phyloP scores from a whole-genome alignment of 2,888 invertebrate species.

The Choristoneura rosaceana region DNA sequence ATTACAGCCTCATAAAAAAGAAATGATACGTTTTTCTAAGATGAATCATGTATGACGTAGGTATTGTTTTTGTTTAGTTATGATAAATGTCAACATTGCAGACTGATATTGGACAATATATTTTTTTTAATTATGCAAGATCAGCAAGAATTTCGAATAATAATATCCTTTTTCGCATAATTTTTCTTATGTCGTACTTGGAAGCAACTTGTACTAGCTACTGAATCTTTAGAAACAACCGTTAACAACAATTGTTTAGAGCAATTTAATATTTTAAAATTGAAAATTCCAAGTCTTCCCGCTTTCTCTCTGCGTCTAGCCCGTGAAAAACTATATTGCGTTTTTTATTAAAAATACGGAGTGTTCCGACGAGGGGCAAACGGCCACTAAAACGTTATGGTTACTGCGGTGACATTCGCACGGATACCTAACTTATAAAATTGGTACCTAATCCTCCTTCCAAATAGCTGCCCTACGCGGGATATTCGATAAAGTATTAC shows the following conservation, averaged over 20 bases:
- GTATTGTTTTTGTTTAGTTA: no score
- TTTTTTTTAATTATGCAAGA: no score
- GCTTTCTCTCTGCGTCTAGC: constrained; percentile 56
- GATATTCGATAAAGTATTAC: constrained; percentile 62
- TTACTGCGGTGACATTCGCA: constrained; percentile 80
- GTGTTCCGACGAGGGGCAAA: constrained; percentile 79
- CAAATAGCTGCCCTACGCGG: constrained; percentile 59
- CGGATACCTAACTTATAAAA: constrained; percentile 81
- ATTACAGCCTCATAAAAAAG: no score
- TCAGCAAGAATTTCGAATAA: no score
- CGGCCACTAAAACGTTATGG: constrained; percentile 81
- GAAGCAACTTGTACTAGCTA: background rate
- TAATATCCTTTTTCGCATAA: background rate
- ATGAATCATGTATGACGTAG: no score
- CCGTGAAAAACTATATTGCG: constrained; percentile 77
- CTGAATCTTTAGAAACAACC: constrained; percentile 35
- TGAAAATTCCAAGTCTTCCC: constrained; percentile 68
- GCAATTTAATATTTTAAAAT: constrained; percentile 69
- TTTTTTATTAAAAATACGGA: constrained; percentile 81
- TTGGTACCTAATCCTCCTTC: constrained; percentile 67
- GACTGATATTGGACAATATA: no score
- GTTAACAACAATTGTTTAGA: constrained; percentile 53
- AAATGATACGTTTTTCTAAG: no score
- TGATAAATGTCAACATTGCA: no score
- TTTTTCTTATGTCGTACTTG: background rate